These are phyloP conservation scores for Drosophila athabasca DNA, from an alignment of 1,140 invertebrate species.

Conservation along the genomic window DNA sequence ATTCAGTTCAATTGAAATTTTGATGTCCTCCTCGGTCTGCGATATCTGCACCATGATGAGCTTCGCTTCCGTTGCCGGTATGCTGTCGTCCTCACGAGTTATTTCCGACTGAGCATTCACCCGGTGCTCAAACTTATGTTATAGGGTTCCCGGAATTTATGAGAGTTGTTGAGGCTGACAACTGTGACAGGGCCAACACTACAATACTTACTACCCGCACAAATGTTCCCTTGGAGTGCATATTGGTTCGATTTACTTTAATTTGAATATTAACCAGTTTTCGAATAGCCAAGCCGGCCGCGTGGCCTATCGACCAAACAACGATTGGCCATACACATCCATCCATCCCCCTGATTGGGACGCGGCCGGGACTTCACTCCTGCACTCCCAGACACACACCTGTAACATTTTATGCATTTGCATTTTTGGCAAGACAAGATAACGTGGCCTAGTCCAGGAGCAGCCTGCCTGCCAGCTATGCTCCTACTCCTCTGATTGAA, in stretches of 20 bases:
- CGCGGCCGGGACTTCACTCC: constrained; percentile 18
- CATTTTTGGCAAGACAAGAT: constrained; percentile 53
- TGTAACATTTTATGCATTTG: constrained; percentile 58
- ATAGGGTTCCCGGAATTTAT: constrained; percentile 6
- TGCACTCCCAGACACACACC: constrained; percentile 32
- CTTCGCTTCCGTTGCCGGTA: constrained; percentile 20
- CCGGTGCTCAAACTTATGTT: constrained; percentile 31
- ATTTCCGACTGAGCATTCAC: constrained; percentile 24
- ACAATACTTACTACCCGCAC: constrained; percentile 17
- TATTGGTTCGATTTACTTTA: constrained; percentile 61
- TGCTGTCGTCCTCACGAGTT: constrained; percentile 26
- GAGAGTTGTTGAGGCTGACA: constrained; percentile 17
- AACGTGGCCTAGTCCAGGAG: constrained; percentile 43
- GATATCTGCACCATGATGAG: constrained; percentile 79
- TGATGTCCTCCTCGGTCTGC: constrained; percentile 80
- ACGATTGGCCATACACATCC: constrained; percentile 63
- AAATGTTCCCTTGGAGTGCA: constrained; percentile 56
- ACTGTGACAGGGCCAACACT: constrained; percentile 37
- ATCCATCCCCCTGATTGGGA: constrained; percentile 43
- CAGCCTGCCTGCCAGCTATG: constrained; percentile 1
- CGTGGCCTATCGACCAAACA: constrained; percentile 71
- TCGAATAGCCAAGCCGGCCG: constrained; percentile 49
- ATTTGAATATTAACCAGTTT: constrained; percentile 73
- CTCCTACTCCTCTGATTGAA: constrained; percentile 47
- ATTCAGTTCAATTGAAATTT: constrained; percentile 80